Evolutionary conservation across 2,113 vertebrate species (phyloP), one percentile per base, ranked within the genome.

Genomic region (Engraulis encrasicolus): DNA sequence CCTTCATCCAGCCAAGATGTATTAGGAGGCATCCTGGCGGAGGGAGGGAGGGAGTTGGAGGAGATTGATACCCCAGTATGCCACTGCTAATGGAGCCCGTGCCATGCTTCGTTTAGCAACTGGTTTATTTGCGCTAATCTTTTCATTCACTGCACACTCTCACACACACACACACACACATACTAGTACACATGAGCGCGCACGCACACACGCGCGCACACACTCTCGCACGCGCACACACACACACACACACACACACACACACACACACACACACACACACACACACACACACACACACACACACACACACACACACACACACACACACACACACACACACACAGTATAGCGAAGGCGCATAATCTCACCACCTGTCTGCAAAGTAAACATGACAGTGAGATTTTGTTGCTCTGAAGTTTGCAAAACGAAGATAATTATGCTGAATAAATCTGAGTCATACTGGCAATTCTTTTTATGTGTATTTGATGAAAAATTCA

Each of bases 401-500:
- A 61, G 58, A 61, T 66, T n/a, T 9, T n/a, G 54, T 61, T 61
- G n/a, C 54, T 61, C 54, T 61, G 54, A 61, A 61, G 23, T 66
- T 66, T n/a, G 58, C 58, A 66, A 23, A 31, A 31, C 9, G 58
- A 66, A 66, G 58, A 66, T 23, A 66, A 23, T 66, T 66, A 31
- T 23, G 58, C 9, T 15, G 58, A 66, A 66, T 66, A 31, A 15
- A 66, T 27, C 23, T 66, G 23, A 66, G 27, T 66, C 58, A 66
- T 23, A 14, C 54, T 66, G 58, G 58, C 27, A 66, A 66, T 66
- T 7, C 23, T 27, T 14, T 66, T 23, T 12, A 66, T 11, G 40
- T 66, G 58, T 66, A 6, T 58, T 66, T 66, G 58, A 66, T 66
- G n/a, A 66, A 66, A 66, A 66, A 66, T 66, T n/a, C 23, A 66